A percentile compares a stretch with the other conserved stretches of the same genome.
phyloP scores from a whole-genome alignment of 2,113 vertebrate genomes.

The Corythaeola cristata region DNA sequence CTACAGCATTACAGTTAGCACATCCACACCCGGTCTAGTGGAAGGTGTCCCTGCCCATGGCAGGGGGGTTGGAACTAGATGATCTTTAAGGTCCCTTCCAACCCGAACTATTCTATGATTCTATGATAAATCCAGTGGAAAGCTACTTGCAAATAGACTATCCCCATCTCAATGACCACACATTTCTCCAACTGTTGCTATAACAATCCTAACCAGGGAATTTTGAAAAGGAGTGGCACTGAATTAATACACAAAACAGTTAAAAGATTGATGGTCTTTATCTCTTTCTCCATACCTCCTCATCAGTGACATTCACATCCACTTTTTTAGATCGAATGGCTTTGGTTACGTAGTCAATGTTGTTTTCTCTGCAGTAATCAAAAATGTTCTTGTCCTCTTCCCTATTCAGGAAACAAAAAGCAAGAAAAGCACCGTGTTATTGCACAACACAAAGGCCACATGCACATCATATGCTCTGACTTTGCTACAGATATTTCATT shows the following conservation, averaged over 20 bases:
- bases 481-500: slow-evolving; percentile 2
- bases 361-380: slow-evolving; percentile 98
- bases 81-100: too few species aligned
- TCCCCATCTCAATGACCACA: neutral
- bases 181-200: neutral
- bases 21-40: neutral
- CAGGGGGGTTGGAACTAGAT: too few species aligned
- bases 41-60: too few species aligned
- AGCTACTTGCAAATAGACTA: neutral
- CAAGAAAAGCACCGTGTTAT: slow-evolving; percentile 31
- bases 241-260: neutral
- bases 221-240: neutral
- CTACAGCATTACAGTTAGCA: neutral
- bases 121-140: neutral
- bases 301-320: slow-evolving; percentile 91
- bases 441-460: neutral
- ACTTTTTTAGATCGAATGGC: slow-evolving; percentile 87
- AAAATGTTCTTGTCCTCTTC: slow-evolving; percentile 99
- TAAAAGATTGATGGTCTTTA: neutral
- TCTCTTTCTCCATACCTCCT: slow-evolving; percentile 84
- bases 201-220: neutral
- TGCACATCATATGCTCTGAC: neutral
- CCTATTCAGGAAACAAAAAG: slow-evolving; percentile 75
- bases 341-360: slow-evolving; percentile 87
- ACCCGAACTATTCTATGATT: too few species aligned